Percentiles rank a stretch among this genome's conserved stretches.
Evolutionary conservation across 2,797 vertebrate species (phyloP).

Genomic region (Triplophysa bombifrons): DNA sequence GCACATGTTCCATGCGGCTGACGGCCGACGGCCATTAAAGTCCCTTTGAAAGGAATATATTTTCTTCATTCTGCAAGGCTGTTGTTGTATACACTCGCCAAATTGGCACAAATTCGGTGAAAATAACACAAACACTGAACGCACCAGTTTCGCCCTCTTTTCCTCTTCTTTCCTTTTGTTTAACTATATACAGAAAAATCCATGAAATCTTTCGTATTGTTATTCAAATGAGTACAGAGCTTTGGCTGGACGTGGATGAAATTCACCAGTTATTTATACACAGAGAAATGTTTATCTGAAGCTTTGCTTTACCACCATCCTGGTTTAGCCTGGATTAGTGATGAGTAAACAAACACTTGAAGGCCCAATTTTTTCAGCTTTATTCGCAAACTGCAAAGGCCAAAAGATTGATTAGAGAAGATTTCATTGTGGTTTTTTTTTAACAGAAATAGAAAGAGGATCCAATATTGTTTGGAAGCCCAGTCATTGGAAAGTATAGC

Average conservation of each 20-base stretch:
- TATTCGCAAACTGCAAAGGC: conserved; percentile 45
- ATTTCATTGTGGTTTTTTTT: conserved; percentile 9
- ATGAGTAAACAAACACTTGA: conserved; percentile 57
- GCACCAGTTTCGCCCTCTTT: conserved; percentile 48
- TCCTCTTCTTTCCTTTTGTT: conserved; percentile 46
- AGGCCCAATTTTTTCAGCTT: conserved; percentile 47
- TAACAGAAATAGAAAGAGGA: conserved; percentile 3
- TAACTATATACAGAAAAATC: conserved; percentile 63
- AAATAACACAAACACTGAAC: conserved; percentile 62
- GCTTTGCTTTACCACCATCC: conserved; percentile 54
- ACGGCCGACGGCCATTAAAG: conserved; percentile 57
- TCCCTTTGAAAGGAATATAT: conserved; percentile 62
- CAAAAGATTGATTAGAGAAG: conserved; percentile 31
- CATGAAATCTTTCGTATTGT: conserved; percentile 69
- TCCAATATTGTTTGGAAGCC: conserved; percentile 12
- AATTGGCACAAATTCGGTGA: conserved; percentile 58
- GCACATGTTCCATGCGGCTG: conserved; percentile 57
- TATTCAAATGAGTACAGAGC: conserved; percentile 70
- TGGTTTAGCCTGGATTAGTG: conserved; percentile 59
- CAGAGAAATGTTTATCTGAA: conserved; percentile 57
- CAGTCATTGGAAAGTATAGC: conserved; percentile 25
- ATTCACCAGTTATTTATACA: conserved; percentile 68
- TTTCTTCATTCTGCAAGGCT: conserved; percentile 57
- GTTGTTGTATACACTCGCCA: conserved; percentile 55
- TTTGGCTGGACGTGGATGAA: conserved; percentile 62